Conservation (phyloP, 1,140 invertebrate species). For the Ylistrum balloti region DNA sequence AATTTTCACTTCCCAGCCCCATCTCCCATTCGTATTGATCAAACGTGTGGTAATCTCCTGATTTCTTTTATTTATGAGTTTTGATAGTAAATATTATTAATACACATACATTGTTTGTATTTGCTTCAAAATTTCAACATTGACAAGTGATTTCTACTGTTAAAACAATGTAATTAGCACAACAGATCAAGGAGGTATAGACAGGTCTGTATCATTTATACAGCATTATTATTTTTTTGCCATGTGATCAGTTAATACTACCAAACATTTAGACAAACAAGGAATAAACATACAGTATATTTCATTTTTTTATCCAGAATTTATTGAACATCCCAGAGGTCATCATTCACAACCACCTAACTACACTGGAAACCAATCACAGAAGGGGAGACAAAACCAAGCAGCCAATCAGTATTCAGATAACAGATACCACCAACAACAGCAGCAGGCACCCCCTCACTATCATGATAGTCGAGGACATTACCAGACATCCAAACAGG, state of each 20-base stretch:
- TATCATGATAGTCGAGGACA: neutral
- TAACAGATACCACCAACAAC: conserved; percentile 41
- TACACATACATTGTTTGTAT: too few species aligned
- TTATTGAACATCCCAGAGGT: conserved; percentile 41
- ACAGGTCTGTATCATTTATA: too few species aligned
- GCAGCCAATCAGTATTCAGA: conserved; percentile 46
- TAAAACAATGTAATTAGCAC: too few species aligned
- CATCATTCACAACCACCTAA: conserved; percentile 43
- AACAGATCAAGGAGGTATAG: too few species aligned
- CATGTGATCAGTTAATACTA: neutral
- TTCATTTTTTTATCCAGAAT: conserved; percentile 30
- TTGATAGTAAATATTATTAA: too few species aligned
- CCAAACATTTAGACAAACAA: neutral
- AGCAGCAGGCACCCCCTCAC: neutral
- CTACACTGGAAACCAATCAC: neutral
- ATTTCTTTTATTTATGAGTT: too few species aligned
- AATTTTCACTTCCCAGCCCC: too few species aligned
- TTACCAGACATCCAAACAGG: conserved; percentile 46
- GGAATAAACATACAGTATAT: neutral
- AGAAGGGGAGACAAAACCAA: conserved; percentile 22
- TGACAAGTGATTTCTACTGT: too few species aligned
- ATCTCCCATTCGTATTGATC: too few species aligned
- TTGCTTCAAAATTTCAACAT: too few species aligned
- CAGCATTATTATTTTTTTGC: too few species aligned
- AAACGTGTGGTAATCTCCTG: too few species aligned